Percentiles rank a stretch among this genome's conserved stretches.
phyloP scores from a whole-genome alignment of 2,888 invertebrate genomes.

The Hyposoter didymator region DNA sequence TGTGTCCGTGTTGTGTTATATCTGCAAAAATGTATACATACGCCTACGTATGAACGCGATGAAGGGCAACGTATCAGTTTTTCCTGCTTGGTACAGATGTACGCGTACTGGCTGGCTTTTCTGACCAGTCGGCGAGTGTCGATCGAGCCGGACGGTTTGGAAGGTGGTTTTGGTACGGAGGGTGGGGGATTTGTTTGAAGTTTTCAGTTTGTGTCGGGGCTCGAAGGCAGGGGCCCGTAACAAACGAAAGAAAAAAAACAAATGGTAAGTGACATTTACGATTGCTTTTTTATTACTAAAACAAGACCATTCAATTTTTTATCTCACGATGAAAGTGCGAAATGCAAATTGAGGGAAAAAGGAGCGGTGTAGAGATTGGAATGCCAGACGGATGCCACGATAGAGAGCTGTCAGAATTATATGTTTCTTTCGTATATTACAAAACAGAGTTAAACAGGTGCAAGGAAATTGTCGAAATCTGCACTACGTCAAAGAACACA shows the following conservation, averaged over 20 bases:
- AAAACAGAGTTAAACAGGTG: neutral
- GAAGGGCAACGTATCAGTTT: conserved; percentile 6
- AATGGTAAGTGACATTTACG: conserved; percentile 39
- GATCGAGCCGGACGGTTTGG: conserved; percentile 47
- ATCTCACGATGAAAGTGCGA: neutral
- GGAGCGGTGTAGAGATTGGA: neutral
- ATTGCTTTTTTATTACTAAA: neutral
- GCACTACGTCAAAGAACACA: neutral
- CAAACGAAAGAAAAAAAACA: neutral
- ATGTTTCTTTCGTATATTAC: neutral
- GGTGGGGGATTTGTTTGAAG: conserved; percentile 11
- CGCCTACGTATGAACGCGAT: neutral
- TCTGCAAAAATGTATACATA: conserved; percentile 2
- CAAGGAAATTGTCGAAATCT: neutral
- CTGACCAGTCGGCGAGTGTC: conserved; percentile 63
- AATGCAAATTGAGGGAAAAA: neutral
- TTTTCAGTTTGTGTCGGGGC: neutral
- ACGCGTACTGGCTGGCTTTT: conserved; percentile 19
- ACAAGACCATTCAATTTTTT: neutral
- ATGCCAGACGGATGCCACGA: neutral
- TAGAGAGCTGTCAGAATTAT: neutral
- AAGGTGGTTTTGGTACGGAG: conserved; percentile 25
- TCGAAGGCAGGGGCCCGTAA: conserved; percentile 25
- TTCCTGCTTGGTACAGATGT: conserved; percentile 48
- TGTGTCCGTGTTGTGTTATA: neutral